Base-by-base conservation (phyloP, 2,888 invertebrate genomes). In the Caenorhabditis wallacei region DNA sequence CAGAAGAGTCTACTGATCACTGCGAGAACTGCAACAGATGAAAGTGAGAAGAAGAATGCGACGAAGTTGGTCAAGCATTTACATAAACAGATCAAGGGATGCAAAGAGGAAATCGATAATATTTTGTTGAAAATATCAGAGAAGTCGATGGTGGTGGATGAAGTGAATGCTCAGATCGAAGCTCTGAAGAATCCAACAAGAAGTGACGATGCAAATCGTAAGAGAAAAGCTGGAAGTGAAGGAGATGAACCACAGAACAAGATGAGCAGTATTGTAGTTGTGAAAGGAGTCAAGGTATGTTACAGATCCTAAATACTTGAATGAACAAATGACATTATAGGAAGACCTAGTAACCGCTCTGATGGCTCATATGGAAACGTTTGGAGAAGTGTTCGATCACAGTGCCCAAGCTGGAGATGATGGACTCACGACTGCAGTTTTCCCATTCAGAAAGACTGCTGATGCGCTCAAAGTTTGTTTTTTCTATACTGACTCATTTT, bases 51-150 rank as follows among this genome's bases (percentile, higher is more conserved):
- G 26, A 85, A 85, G 43, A 85, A 80, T 18, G 66, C 81, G 4
- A 76, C 81, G 22, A 82, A 82, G 69, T 94, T 97, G 26, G 95
- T 97, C 79, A 95, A 95, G 87, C 94, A 95, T 84, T 94, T 96
- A 35, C 96, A 97, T 91, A 95, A 95, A 68, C 95, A 95, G 94
- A 93, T 92, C 84, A 89, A 88, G 16, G 90, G 87, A 24, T 94
- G 95, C 7, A 96, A 96, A 90, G 95, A 95, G 66, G 94, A 95
- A 0, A 94, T 88, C 5, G 82, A 87, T 24, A 46, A 30, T 4
- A 68, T 72, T 13, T 37, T 82, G 26, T n/a, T 82, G 37, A 68
- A 75, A 48, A 82, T 82, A 1, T 82, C 82, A 0, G 74, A 82
- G 18, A 78, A 82, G 48, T 72, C 82, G 13, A 56, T 74, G 68